phyloP scores from a whole-genome alignment of 2,888 invertebrate species.

The Cephus pygmeus region DNA sequence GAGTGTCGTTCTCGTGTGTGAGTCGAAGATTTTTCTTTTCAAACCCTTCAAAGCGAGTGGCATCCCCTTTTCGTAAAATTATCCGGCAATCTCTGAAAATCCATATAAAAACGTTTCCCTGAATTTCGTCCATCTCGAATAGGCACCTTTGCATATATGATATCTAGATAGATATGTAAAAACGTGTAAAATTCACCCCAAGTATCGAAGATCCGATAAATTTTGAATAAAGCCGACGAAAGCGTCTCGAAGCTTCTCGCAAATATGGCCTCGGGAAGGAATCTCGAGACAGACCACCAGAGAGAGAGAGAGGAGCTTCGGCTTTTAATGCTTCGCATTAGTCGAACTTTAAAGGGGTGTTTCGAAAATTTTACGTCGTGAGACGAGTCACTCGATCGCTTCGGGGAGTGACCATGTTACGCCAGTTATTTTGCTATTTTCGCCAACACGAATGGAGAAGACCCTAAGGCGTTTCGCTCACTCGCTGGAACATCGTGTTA shows the following conservation, averaged over 20 bases:
- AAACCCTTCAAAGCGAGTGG: conserved; percentile 30
- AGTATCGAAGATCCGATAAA: background rate
- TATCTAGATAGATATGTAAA: background rate
- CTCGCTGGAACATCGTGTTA: conserved; percentile 23
- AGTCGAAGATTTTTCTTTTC: background rate
- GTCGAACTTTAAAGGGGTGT: conserved; percentile 5
- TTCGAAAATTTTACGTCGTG: background rate
- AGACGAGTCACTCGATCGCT: conserved; percentile 12
- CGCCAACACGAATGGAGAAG: conserved; percentile 22
- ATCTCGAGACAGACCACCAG: background rate
- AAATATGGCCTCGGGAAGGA: background rate
- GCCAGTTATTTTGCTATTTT: conserved; percentile 23
- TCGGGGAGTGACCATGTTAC: conserved; percentile 6
- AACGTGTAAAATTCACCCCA: background rate
- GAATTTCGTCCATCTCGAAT: background rate
- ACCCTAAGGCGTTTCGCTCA: conserved; percentile 18
- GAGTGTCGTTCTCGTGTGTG: background rate
- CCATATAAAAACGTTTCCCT: background rate
- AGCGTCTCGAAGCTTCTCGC: background rate
- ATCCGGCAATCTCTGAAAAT: background rate
- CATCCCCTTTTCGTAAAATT: conserved; percentile 13
- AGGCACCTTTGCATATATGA: background rate
- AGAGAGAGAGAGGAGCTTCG: conserved; percentile 1
- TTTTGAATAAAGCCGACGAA: background rate
- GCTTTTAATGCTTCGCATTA: conserved; percentile 18